Base-by-base conservation (phyloP, 2,888 invertebrate species). In the Drosophila atripex region DNA sequence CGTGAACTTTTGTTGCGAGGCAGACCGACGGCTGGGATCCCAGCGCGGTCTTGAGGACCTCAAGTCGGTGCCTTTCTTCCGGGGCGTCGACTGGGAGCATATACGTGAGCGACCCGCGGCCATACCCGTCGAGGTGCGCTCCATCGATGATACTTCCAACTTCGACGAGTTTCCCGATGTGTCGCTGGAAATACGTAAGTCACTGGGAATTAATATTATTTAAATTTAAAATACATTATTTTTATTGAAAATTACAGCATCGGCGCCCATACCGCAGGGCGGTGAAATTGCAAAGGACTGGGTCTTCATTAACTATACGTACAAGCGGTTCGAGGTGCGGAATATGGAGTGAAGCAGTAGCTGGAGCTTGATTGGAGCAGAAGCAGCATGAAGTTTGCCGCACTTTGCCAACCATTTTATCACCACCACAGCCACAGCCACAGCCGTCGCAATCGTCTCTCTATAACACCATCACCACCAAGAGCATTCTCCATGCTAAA, bases 101-200 rank as follows among this genome's bases (percentile, higher is more conserved):
- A 99, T 99, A 89, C 94, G 99, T 73, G 99, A 99, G 91, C 94
- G 99, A 63, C 99, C 99, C 53, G 98, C 99, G 71, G 99, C 99
- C 86, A 99, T 99, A 92, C 96, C 97, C 50, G 98, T 99, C 23
- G 98, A 98, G 91, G 98, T 99, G 66, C 96, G 97, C 91, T 98
- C 99, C 78, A 99, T 99, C 88, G 99, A 99, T 92, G 99, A 99
- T 92, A 99, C 99, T 45, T 99, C 99, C 78, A 99, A 99, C 93
- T 99, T 99, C 92, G 99, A 99, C 93, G 99, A 99, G 89, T 99
- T 99, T 94, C 99, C 99, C 6, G 99, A 99, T 92, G 98, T 98
- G 88, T 99, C 99, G 91, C 94, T 99, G 80, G 97, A 98, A 93
- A 98, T 99, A 93, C 98, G 98, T 98, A 94, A 95, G 97, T 95